Evolutionary conservation across 2,888 invertebrate genomes (phyloP), one percentile per base, ranked within the genome.

Genomic region (Acrobasis repandana): DNA sequence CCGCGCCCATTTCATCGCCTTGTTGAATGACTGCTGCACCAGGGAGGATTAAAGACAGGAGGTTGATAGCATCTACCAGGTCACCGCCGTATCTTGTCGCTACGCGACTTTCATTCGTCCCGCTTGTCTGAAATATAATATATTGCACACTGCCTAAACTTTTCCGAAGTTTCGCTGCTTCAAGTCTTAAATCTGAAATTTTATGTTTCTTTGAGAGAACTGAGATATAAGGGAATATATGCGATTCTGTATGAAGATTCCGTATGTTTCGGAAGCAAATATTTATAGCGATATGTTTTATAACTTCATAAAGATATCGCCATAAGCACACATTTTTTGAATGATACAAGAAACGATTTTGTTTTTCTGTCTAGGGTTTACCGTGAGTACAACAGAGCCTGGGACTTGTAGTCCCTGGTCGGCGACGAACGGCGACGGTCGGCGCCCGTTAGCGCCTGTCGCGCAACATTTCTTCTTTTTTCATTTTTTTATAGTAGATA

Each of bases 11-110:
- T 73, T 96, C 96, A 69, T 96, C 96, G 11, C 96, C 97, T 80
- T 97, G 96, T 77, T 97, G 97, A 20, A 96, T 94, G 33, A 97
- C 90, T 0, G 94, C 93, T 0, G 96, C 94, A 20, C 97, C 97
- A 0, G 97, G 96, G 28, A 98, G 84, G 0, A 95, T 86, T 47
- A 96, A 85, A 3, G 94, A 89, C 56, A 97, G 83, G 69, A 96
- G 94, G 79, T 95, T 95, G 28, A 96, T 80, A 0, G 94, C 93
- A 66, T 96, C 95, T 0, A 95, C 93, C 71, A 95, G 92, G 61
- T 94, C 94, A 1, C 81, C 83, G 1, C 96, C 95, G 61, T 94
- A 91, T 3, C 96, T 95, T 87, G 87, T 95, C 93, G 71, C 95
- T 77, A 80, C 79, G 0, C 86, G 83, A 60, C 80, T 86, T 8